Conservation (phyloP, 2,113 vertebrate species). For the Pantherophis guttatus region DNA sequence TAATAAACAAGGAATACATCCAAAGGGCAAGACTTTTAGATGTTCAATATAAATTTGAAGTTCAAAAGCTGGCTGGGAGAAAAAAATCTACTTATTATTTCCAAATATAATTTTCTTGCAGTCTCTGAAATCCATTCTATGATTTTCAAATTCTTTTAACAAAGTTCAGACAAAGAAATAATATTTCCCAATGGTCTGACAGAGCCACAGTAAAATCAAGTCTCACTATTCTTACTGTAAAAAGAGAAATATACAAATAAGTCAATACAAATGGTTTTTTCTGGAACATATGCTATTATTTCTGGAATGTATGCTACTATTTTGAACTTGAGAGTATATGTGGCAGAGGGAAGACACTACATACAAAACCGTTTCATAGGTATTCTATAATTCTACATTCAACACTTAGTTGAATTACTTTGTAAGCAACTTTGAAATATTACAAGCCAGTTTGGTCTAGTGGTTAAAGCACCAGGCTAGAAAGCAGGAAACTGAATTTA, state of each 20-base stretch:
- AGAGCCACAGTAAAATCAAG: neutral
- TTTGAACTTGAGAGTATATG: neutral
- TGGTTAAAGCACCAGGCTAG: neutral
- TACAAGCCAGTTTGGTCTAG: neutral
- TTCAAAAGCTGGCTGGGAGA: neutral
- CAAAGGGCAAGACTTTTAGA: neutral
- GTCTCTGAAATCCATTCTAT: neutral
- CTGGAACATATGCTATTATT: neutral
- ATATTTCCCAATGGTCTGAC: too few relatives aligned
- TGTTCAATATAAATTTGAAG: neutral
- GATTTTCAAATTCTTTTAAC: neutral
- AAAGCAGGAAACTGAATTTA: neutral
- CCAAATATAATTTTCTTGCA: neutral
- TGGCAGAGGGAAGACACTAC: too few relatives aligned
- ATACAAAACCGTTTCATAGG: neutral
- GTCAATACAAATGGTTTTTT: neutral
- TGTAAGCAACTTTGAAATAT: neutral
- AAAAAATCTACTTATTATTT: neutral
- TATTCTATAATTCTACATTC: neutral
- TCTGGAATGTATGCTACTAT: neutral
- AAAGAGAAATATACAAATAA: neutral
- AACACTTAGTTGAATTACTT: neutral
- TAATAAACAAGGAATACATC: neutral
- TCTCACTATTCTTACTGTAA: neutral
- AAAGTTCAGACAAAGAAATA: neutral